These are phyloP conservation scores for Rafetus swinhoei DNA, from an alignment of 2,113 vertebrate genomes.

Conservation along the genomic window DNA sequence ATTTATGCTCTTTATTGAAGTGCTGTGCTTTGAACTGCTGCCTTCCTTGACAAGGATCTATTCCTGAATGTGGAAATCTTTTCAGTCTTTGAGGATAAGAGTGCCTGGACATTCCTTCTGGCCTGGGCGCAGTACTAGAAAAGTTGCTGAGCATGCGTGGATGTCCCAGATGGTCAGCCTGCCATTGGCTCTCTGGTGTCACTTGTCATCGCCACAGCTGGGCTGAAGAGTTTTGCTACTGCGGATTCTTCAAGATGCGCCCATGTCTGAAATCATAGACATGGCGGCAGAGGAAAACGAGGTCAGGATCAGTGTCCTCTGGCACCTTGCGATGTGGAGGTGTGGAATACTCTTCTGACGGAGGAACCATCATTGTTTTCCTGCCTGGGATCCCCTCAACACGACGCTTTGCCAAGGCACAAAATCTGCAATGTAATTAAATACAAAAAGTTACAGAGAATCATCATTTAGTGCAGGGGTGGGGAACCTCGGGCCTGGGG, in stretches of 20 bases:
- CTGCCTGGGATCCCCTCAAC: conserved; percentile 89
- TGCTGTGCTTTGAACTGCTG: conserved; percentile 85
- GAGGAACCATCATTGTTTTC: conserved; percentile 90
- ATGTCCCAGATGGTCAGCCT: not conserved
- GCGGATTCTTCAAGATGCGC: conserved; percentile 98
- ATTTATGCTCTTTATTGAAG: conserved; percentile 79
- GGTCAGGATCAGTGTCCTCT: conserved; percentile 92
- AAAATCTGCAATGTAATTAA: conserved; percentile 85
- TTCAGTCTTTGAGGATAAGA: not conserved
- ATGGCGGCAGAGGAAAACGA: conserved; percentile 98
- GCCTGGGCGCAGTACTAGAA: not conserved
- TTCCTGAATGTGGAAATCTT: conserved; percentile 25
- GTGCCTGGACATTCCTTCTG: conserved; percentile 14
- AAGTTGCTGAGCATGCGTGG: not conserved
- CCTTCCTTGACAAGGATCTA: conserved; percentile 42
- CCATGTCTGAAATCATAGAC: conserved; percentile 98
- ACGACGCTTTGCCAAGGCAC: conserved; percentile 98
- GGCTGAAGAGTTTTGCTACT: conserved; percentile 78
- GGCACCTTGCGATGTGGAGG: conserved; percentile 95
- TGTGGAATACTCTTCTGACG: conserved; percentile 87
- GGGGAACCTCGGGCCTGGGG: too few relatives aligned
- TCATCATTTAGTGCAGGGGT: not conserved
- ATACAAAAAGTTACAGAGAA: fast-evolving
- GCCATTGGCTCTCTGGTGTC: not conserved
- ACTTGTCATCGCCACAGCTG: conserved; percentile 20